Conservation (phyloP, 2,888 invertebrate species). For the Cephalotes varians region DNA sequence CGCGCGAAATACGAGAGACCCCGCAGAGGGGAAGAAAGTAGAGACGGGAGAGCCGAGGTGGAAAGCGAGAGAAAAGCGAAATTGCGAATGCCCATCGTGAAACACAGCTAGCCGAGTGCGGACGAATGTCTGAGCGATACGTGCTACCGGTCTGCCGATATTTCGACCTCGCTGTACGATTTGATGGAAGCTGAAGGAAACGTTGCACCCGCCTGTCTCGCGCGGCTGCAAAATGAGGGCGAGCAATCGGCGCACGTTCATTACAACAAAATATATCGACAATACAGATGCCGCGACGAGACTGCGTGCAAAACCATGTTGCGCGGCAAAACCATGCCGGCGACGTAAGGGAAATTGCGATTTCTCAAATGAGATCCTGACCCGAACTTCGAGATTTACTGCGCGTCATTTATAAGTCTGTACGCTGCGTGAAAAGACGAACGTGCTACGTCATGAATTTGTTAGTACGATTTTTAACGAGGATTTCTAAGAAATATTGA, state of each 20-base stretch:
- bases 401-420: slow-evolving; percentile 9
- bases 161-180: slow-evolving; percentile 53
- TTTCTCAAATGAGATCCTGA: slow-evolving; percentile 46
- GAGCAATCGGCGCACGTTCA: slow-evolving; percentile 42
- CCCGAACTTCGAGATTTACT: slow-evolving; percentile 20
- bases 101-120: slow-evolving; percentile 67
- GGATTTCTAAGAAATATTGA: slow-evolving; percentile 13
- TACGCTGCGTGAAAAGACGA: background rate
- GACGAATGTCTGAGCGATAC: slow-evolving; percentile 63
- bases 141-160: slow-evolving; percentile 41
- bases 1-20: slow-evolving; percentile 45
- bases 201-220: slow-evolving; percentile 14
- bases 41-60: background rate
- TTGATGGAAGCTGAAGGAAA: slow-evolving; percentile 57
- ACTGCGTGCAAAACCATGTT: no score
- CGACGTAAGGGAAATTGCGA: slow-evolving; percentile 51
- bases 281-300: slow-evolving; percentile 10
- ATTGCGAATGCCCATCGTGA: slow-evolving; percentile 76
- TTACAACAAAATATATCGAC: slow-evolving; percentile 54
- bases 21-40: slow-evolving; percentile 32
- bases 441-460: background rate
- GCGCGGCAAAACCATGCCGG: slow-evolving; percentile 26
- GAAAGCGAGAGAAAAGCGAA: slow-evolving; percentile 59
- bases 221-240: slow-evolving; percentile 43
- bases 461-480: slow-evolving; percentile 64